Conservation (phyloP, 2,113 vertebrate genomes). For the Oreocharis arfaki region DNA sequence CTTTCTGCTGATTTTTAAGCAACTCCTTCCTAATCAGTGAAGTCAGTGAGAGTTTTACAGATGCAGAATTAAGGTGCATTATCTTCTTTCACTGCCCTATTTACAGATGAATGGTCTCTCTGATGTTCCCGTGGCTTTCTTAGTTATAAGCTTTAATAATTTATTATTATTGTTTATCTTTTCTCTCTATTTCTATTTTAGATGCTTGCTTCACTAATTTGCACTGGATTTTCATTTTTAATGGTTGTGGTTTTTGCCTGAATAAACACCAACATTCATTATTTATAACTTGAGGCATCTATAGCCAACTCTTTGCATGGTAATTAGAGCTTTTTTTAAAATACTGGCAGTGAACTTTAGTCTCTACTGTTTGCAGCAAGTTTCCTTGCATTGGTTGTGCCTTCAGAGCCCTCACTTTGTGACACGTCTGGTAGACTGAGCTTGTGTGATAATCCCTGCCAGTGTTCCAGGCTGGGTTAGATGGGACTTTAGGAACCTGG, state of each 20-base stretch:
- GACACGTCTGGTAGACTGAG: not conserved
- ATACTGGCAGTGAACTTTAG: not conserved
- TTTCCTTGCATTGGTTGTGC: not conserved
- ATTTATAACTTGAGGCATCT: not conserved
- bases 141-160: not conserved
- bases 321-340: not conserved
- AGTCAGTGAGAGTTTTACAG: not conserved
- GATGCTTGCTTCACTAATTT: not conserved
- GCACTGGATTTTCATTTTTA: constrained; percentile 21
- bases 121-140: not conserved
- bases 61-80: not conserved
- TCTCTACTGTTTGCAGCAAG: not conserved
- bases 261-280: not conserved
- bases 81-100: not conserved
- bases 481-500: not conserved
- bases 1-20: not conserved
- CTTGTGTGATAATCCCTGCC: not conserved
- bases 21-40: not conserved
- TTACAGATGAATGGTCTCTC: not conserved
- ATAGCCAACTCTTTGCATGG: not conserved
- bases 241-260: not conserved
- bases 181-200: not conserved
- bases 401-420: not conserved
- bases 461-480: not conserved
- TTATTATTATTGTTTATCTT: constrained; percentile 3